These are phyloP conservation scores for Lutraria lutraria DNA, from an alignment of 2,888 invertebrate genomes.

Conservation along the genomic window DNA sequence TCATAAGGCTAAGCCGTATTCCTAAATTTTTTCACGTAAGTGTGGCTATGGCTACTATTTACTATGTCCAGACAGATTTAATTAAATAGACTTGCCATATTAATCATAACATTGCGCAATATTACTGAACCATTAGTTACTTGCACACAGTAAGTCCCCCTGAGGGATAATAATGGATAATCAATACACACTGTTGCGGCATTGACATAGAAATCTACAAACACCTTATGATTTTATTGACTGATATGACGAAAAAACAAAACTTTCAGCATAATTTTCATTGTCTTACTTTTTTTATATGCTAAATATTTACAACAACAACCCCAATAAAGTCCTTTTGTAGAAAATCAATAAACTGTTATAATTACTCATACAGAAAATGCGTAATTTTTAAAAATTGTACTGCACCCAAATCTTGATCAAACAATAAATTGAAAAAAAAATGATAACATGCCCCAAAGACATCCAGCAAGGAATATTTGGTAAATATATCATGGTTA, in stretches of 20 bases:
- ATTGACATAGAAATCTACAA: background rate
- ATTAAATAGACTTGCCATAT: constrained; percentile 55
- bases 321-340: no score
- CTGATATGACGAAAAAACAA: background rate
- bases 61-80: constrained; percentile 47
- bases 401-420: no score
- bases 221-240: background rate
- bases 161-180: constrained; percentile 25
- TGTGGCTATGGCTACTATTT: constrained; percentile 26
- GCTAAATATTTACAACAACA: no score
- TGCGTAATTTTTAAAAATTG: no score
- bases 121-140: constrained; percentile 40
- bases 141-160: constrained; percentile 22
- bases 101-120: constrained; percentile 44
- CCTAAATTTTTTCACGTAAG: constrained; percentile 14
- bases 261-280: no score
- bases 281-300: no score
- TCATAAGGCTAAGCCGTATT: background rate
- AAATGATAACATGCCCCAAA: no score
- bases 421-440: no score
- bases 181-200: constrained; percentile 32
- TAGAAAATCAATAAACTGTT: no score
- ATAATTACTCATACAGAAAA: no score
- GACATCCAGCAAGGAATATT: no score
- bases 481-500: no score